Percentiles rank a stretch among this genome's conserved stretches.
Evolutionary conservation across 2,888 invertebrate genomes (phyloP).

Genomic region (Cynaeus angustus): DNA sequence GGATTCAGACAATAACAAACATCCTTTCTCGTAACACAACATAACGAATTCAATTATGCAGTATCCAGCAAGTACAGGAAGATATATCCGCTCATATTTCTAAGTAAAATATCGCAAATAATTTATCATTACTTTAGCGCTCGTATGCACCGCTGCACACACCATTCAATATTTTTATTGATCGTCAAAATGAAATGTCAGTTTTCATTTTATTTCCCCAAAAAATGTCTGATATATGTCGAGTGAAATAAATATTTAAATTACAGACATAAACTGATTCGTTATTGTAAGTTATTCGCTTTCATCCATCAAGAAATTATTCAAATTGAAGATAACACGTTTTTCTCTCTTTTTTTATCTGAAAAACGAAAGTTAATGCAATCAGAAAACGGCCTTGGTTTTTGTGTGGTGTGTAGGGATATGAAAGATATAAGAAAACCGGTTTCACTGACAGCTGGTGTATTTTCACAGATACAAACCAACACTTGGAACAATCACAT

Average conservation of each 20-base stretch:
- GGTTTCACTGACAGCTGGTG: slow-evolving; percentile 45
- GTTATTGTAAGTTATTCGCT: slow-evolving; percentile 25
- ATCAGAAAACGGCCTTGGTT: slow-evolving; percentile 34
- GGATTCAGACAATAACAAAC: too few species aligned
- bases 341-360: slow-evolving; percentile 22
- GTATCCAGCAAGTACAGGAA: too few species aligned
- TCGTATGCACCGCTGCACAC: not conserved
- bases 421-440: slow-evolving; percentile 37
- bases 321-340: slow-evolving; percentile 30
- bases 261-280: slow-evolving; percentile 30
- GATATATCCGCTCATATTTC: too few species aligned
- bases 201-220: not conserved
- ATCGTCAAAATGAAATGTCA: slow-evolving; percentile 14
- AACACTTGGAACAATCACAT: slow-evolving; percentile 47
- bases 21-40: too few species aligned
- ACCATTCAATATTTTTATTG: slow-evolving; percentile 3
- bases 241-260: slow-evolving; percentile 25
- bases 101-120: not conserved
- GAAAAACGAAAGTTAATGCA: slow-evolving; percentile 33
- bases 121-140: not conserved
- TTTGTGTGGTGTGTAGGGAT: slow-evolving; percentile 34
- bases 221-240: not conserved
- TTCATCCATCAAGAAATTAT: slow-evolving; percentile 32
- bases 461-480: slow-evolving; percentile 41
- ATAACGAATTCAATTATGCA: too few species aligned